Base-by-base conservation (phyloP, 2,888 invertebrate genomes). In the Trissonchulus latispiculum region DNA sequence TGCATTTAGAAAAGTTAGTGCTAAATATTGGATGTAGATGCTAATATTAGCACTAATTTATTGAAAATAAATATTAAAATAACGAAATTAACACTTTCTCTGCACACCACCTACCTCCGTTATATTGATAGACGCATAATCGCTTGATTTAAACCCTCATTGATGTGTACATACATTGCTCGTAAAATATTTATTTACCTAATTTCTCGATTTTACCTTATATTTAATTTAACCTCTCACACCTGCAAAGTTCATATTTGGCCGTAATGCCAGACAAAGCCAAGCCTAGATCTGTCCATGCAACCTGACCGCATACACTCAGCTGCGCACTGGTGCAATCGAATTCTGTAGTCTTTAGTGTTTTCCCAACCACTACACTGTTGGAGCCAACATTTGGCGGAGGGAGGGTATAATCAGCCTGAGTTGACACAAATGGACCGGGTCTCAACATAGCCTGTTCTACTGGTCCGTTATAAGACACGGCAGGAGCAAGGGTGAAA, bases 241-340 rank as follows among this genome's bases (percentile, higher is more conserved):
- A 71, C 72, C 15, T 70, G 66, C 72, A 71, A 8, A 71, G 29
- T 3, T 33, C 36, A 33, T 71, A 31, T 69, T 69, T 71, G 36
- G 62, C 31, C 2, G 36, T 68, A 28, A 71, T n/a, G 2, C 72
- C 72, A n/a, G 66, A 61, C 36, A 71, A 23, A 15, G 72, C 72
- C 8, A 71, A 32, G 3, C 62, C 61, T 3, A 64, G 37, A 69
- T 71, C 66, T 2, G 72, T 68, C 72, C 72, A 71, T 2, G 67
- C 66, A 23, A 23, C 72, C 28, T 71, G 72, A 71, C 36, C 37
- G 32, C 72, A 71, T n/a, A 71, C 15, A 28, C n/a, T 15, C 3
- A 69, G 15, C 28, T 48, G 15, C 3, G 64, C 29, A 28, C 32
- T 32, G 15, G 72, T 37, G 36, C 72, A 71, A 31, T 71, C 72